Conservation (phyloP, 2,113 vertebrate genomes). For the Blennius ocellaris region DNA sequence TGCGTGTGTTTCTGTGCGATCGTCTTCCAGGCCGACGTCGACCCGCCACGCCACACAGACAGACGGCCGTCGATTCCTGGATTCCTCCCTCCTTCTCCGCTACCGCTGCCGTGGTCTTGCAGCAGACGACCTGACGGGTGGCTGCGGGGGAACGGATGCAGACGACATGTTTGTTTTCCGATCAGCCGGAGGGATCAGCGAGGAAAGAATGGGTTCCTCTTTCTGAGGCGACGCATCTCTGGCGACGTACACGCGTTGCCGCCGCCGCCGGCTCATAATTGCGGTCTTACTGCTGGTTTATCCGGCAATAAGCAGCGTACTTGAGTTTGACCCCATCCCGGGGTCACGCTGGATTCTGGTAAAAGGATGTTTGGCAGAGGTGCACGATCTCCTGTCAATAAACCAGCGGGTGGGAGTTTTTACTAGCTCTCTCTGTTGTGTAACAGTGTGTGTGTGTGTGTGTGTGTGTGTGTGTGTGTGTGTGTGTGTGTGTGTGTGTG, state of each 20-base stretch:
- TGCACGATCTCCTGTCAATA: conserved; percentile 55
- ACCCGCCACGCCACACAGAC: conserved; percentile 58
- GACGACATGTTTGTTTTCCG: conserved; percentile 76
- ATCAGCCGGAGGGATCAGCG: conserved; percentile 63
- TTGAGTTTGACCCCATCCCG: conserved; percentile 51
- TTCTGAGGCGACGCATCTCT: conserved; percentile 69
- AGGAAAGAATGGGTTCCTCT: conserved; percentile 61
- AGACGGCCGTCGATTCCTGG: conserved; percentile 71
- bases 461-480: background rate
- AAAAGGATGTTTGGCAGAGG: conserved; percentile 71
- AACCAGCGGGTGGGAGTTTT: conserved; percentile 65
- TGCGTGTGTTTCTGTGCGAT: conserved; percentile 36
- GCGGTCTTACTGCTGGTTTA: conserved; percentile 48
- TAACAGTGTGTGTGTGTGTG: conserved; percentile 16
- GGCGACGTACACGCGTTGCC: background rate
- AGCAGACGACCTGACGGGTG: conserved; percentile 57
- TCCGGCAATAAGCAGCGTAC: conserved; percentile 42
- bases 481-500: conserved; percentile 1
- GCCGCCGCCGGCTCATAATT: conserved; percentile 19
- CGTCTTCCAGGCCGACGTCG: conserved; percentile 52
- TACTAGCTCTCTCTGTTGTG: conserved; percentile 53
- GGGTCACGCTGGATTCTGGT: conserved; percentile 65
- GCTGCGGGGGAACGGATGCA: conserved; percentile 63
- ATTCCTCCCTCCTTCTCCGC: conserved; percentile 68
- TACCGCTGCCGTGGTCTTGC: conserved; percentile 62